Conservation (phyloP, 2,113 vertebrate genomes). For the Ornithorhynchus anatinus region DNA sequence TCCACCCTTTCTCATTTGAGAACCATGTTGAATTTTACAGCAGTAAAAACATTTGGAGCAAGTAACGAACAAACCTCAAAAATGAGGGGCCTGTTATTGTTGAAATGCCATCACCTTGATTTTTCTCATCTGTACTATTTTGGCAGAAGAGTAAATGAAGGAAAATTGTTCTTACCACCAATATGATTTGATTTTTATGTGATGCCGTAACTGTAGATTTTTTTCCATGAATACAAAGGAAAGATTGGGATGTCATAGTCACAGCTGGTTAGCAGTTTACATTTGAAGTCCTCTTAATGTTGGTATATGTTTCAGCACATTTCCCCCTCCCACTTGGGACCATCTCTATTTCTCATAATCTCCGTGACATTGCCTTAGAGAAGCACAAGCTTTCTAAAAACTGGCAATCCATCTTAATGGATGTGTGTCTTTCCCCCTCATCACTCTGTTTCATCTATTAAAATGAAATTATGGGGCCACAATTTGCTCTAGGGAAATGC, state of each 20-base stretch:
- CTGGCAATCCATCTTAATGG: slow-evolving; percentile 51
- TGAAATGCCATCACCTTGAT: slow-evolving; percentile 17
- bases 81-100: slow-evolving; percentile 7
- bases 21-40: slow-evolving; percentile 50
- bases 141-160: slow-evolving; percentile 18
- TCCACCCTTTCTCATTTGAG: slow-evolving; percentile 42
- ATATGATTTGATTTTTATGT: slow-evolving; percentile 34
- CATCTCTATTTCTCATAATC: slow-evolving; percentile 50
- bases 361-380: slow-evolving; percentile 49
- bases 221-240: slow-evolving; percentile 7
- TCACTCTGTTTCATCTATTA: slow-evolving; percentile 33
- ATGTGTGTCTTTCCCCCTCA: slow-evolving; percentile 43
- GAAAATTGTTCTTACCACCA: slow-evolving; percentile 4
- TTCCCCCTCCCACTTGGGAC: slow-evolving; percentile 8
- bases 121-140: slow-evolving; percentile 8
- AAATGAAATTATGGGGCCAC: slow-evolving; percentile 45
- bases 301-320: slow-evolving; percentile 56
- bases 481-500: slow-evolving; percentile 4
- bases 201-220: slow-evolving; percentile 14
- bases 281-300: slow-evolving; percentile 34
- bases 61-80: slow-evolving; percentile 44
- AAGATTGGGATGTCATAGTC: slow-evolving; percentile 56
- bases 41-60: slow-evolving; percentile 58
- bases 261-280: slow-evolving; percentile 56
- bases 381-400: slow-evolving; percentile 56